Conservation (phyloP, 1,140 invertebrate species). For the Bombyx mandarina region DNA sequence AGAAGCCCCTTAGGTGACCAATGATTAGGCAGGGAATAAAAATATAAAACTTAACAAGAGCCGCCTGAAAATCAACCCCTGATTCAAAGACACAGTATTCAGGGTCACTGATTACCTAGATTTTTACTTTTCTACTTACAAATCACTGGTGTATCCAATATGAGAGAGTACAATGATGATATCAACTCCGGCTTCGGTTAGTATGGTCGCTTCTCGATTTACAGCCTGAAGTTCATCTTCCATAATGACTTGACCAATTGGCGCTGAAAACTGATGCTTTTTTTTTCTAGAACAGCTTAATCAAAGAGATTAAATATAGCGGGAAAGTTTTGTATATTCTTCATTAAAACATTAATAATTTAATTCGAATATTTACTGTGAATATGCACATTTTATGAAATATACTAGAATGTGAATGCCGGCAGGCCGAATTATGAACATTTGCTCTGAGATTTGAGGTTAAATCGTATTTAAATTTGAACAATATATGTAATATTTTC, state of each 20-base stretch:
- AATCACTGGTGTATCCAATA: slow-evolving; percentile 79
- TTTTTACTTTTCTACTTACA: slow-evolving; percentile 29
- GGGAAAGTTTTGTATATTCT: neutral
- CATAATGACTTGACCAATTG: slow-evolving; percentile 72
- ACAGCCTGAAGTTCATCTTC: slow-evolving; percentile 79
- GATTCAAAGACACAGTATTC: too few species aligned
- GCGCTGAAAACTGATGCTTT: slow-evolving; percentile 43
- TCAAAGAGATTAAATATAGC: neutral
- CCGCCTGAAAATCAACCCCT: too few species aligned
- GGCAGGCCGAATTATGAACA: too few species aligned
- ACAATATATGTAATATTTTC: too few species aligned
- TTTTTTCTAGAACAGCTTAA: neutral
- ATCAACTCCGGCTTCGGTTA: slow-evolving; percentile 76
- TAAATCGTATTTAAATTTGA: too few species aligned
- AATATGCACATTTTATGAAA: neutral
- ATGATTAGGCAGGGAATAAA: too few species aligned
- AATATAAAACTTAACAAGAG: too few species aligned
- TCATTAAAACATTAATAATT: neutral
- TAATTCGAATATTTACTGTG: too few species aligned
- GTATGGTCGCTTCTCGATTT: slow-evolving; percentile 74
- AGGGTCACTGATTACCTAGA: too few species aligned
- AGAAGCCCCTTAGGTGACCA: too few species aligned
- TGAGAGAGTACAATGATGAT: slow-evolving; percentile 88
- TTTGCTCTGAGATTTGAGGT: too few species aligned
- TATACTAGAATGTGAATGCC: neutral